phyloP scores from a whole-genome alignment of 2,113 vertebrate species.

The Antechinus stuartii region DNA sequence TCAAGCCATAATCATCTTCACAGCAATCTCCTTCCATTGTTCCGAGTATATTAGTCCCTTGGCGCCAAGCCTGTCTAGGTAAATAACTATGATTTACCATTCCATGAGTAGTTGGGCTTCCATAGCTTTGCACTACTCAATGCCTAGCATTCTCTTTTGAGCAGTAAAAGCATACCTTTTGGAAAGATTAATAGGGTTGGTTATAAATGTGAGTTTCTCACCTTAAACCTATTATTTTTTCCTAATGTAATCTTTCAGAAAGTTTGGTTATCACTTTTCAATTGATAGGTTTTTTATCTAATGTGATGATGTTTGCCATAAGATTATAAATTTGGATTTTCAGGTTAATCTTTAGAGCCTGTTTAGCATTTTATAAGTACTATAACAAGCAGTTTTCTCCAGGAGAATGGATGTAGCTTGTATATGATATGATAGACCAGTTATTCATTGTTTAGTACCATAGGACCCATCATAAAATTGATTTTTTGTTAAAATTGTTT shows the following conservation, averaged over 20 bases:
- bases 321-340: background rate
- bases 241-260: slow-evolving; percentile 12
- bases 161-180: slow-evolving; percentile 26
- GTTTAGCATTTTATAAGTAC: background rate
- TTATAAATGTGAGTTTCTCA: background rate
- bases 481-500: background rate
- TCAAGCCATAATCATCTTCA: background rate
- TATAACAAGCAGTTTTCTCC: background rate
- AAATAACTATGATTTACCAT: background rate
- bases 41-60: background rate
- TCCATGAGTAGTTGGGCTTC: background rate
- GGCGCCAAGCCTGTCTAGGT: background rate
- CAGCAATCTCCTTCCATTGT: background rate
- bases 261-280: slow-evolving; percentile 25
- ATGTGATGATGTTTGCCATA: background rate
- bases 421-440: background rate
- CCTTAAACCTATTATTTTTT: slow-evolving; percentile 33
- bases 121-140: background rate
- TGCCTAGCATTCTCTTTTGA: background rate
- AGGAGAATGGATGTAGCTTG: background rate
- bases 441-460: no score
- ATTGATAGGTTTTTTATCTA: background rate
- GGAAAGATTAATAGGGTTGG: slow-evolving; percentile 1
- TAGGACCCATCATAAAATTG: background rate
- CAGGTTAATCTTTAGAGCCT: background rate